A percentile compares a stretch with the other conserved stretches of the same genome.
phyloP scores from a whole-genome alignment of 2,797 vertebrate species.

The Okamejei kenojei region DNA sequence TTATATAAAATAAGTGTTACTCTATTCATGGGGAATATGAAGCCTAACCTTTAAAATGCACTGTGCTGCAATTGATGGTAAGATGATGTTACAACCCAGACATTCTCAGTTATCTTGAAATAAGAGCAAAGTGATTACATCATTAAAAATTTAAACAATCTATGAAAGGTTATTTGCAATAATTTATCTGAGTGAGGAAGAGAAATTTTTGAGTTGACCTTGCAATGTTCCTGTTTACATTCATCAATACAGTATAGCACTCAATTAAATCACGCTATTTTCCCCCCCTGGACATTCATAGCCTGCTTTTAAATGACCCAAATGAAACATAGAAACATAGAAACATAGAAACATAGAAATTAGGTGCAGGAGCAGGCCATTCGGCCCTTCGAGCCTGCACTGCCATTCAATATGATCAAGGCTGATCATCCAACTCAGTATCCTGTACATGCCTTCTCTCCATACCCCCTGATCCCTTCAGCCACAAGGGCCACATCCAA shows the following conservation, averaged over 20 bases:
- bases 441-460: too few relatives aligned
- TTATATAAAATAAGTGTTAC: neutral
- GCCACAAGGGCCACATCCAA: too few relatives aligned
- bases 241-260: neutral
- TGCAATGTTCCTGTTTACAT: neutral
- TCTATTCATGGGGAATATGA: neutral
- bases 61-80: conserved; percentile 6
- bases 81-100: neutral
- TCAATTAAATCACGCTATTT: neutral
- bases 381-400: too few relatives aligned
- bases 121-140: neutral
- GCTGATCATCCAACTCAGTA: too few relatives aligned
- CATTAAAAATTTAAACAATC: conserved; percentile 36
- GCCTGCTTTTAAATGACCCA: neutral
- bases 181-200: neutral
- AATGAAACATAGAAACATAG: too few relatives aligned
- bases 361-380: too few relatives aligned
- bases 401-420: too few relatives aligned
- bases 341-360: too few relatives aligned
- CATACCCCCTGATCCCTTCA: too few relatives aligned
- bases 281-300: too few relatives aligned
- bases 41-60: neutral
- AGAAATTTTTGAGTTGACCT: conserved; percentile 13
- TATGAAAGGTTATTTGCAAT: neutral
- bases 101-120: conserved; percentile 12